Percentiles rank a stretch among this genome's conserved stretches.
These are phyloP conservation scores for Ooceraea biroi DNA, from an alignment of 1,140 invertebrate species.

Conservation along the genomic window DNA sequence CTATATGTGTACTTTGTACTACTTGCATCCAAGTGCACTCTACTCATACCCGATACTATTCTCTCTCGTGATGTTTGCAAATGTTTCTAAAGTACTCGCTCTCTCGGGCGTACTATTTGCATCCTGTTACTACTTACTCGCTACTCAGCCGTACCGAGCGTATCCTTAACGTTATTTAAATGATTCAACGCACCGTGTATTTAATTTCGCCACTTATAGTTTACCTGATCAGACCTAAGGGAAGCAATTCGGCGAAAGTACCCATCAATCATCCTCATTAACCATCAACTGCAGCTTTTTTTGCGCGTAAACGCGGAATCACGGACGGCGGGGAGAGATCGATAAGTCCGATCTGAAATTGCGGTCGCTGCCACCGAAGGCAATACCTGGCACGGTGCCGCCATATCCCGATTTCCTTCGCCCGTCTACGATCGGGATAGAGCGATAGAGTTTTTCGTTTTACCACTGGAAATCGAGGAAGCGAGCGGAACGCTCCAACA, in stretches of 20 bases:
- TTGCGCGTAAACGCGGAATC: not conserved
- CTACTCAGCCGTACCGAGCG: too few relatives aligned
- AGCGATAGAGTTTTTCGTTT: slow-evolving; percentile 31
- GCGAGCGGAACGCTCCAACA: slow-evolving; percentile 16
- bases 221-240: not conserved
- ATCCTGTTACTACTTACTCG: too few relatives aligned
- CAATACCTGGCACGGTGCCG: slow-evolving; percentile 54
- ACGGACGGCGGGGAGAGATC: not conserved
- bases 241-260: slow-evolving; percentile 36
- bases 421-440: slow-evolving; percentile 20
- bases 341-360: slow-evolving; percentile 23
- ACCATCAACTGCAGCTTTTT: not conserved
- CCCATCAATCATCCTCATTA: slow-evolving; percentile 31
- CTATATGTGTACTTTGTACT: not conserved
- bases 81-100: too few relatives aligned
- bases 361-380: slow-evolving; percentile 6
- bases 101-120: too few relatives aligned
- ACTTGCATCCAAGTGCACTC: not conserved
- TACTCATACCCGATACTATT: not conserved
- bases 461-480: not conserved
- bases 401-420: slow-evolving; percentile 49
- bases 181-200: too few relatives aligned
- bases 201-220: too few relatives aligned
- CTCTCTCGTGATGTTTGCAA: too few relatives aligned
- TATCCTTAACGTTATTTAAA: too few relatives aligned